A percentile compares a stretch with the other conserved stretches of the same genome.
phyloP scores from a whole-genome alignment of 2,888 invertebrate genomes.

The Acanthosepion esculentum region DNA sequence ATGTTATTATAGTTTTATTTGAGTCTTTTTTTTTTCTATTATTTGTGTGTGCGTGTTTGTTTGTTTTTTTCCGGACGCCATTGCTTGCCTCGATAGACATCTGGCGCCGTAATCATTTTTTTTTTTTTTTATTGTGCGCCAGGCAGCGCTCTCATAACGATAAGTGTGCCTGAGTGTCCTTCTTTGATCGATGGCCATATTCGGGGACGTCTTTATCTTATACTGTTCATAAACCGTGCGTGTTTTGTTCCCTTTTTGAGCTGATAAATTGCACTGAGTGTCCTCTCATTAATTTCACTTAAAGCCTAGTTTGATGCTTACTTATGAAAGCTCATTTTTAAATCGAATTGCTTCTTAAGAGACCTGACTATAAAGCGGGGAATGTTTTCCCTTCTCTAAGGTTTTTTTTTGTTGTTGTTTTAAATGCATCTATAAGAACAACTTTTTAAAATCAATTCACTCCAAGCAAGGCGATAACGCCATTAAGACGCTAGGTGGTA shows the following conservation, averaged over 20 bases:
- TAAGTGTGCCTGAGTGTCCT: neutral
- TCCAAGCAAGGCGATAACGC: too few relatives aligned
- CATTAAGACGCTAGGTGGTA: too few relatives aligned
- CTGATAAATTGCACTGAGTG: neutral
- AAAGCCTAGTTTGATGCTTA: too few relatives aligned
- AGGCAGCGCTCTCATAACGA: neutral
- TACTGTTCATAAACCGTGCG: neutral
- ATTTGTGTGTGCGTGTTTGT: neutral
- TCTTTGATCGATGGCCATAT: constrained; percentile 14
- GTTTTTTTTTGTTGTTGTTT: too few relatives aligned
- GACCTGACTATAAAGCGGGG: too few relatives aligned
- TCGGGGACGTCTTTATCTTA: constrained; percentile 13
- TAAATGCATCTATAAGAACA: too few relatives aligned
- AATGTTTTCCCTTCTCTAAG: too few relatives aligned
- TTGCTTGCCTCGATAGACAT: neutral
- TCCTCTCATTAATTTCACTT: neutral
- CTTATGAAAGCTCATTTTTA: too few relatives aligned
- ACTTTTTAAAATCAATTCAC: too few relatives aligned
- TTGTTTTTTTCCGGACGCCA: neutral
- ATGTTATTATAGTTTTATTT: neutral
- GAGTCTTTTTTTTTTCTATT: neutral
- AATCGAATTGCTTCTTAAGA: too few relatives aligned
- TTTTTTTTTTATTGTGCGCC: neutral
- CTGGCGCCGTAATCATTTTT: neutral
- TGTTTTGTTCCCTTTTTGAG: neutral